Conservation (phyloP, 2,113 vertebrate genomes). For the Pseudopipra pipra region DNA sequence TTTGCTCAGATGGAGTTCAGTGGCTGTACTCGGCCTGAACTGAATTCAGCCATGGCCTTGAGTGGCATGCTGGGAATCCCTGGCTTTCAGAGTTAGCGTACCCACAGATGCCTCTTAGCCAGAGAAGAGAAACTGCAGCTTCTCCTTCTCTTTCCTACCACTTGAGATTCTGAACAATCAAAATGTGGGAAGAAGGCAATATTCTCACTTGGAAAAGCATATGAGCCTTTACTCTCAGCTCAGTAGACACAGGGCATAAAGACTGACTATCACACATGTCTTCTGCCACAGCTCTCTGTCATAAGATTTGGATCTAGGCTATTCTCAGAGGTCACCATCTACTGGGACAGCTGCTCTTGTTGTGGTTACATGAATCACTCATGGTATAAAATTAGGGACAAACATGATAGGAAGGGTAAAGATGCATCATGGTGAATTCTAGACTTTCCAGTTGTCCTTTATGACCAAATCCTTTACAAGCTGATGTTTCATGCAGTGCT, state of each 20-base stretch:
- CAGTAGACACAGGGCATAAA: not conserved
- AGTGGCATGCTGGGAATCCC: constrained; percentile 4
- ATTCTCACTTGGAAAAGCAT: not conserved
- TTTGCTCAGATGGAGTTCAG: not conserved
- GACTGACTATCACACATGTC: not conserved
- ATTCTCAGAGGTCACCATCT: not conserved
- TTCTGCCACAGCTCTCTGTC: not conserved
- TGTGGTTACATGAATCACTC: constrained; percentile 11
- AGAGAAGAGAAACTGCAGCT: constrained; percentile 4
- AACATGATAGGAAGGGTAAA: not conserved
- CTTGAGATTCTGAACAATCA: not conserved
- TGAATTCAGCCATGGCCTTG: not conserved
- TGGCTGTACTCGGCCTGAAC: not conserved
- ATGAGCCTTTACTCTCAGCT: not conserved
- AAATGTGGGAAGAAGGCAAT: not conserved
- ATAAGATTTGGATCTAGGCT: not conserved
- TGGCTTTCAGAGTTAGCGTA: not conserved
- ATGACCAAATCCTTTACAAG: not conserved
- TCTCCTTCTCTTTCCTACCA: not conserved
- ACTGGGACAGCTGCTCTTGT: constrained; percentile 11
- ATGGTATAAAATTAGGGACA: not conserved
- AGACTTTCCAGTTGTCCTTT: not conserved
- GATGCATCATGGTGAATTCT: not conserved
- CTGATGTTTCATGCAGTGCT: not conserved
- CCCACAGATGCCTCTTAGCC: not conserved